These are phyloP conservation scores for Nephrotoma guestfalica DNA, from an alignment of 2,888 invertebrate genomes.

Conservation along the genomic window DNA sequence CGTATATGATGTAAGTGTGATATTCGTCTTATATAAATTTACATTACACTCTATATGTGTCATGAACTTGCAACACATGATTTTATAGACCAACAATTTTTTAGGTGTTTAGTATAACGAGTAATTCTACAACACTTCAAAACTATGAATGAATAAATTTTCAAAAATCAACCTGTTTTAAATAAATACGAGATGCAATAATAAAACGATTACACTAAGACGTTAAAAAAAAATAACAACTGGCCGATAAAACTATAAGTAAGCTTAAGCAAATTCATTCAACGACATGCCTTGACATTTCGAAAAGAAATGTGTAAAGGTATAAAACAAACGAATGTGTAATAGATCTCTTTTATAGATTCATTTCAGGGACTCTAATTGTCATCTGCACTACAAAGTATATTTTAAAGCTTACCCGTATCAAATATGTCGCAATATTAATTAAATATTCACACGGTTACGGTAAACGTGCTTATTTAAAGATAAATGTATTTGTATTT, in stretches of 20 bases:
- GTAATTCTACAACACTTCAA: too few relatives aligned
- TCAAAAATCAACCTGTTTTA: too few relatives aligned
- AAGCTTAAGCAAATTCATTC: neutral
- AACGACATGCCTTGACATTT: neutral
- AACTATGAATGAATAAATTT: too few relatives aligned
- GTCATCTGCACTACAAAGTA: neutral
- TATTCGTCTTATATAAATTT: neutral
- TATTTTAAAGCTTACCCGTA: neutral
- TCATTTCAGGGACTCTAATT: neutral
- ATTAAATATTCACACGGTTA: neutral
- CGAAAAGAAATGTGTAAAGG: neutral
- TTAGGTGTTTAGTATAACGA: too few relatives aligned
- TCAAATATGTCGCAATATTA: neutral
- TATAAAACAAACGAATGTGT: neutral
- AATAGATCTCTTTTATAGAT: neutral
- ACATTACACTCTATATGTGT: too few relatives aligned
- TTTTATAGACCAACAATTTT: too few relatives aligned
- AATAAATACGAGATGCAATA: too few relatives aligned
- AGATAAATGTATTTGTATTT: neutral
- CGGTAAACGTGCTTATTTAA: neutral
- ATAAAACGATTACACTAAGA: too few relatives aligned
- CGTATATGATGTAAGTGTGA: neutral
- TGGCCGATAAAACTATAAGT: too few relatives aligned
- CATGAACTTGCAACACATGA: too few relatives aligned
- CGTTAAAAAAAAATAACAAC: too few relatives aligned